phyloP scores from a whole-genome alignment of 2,113 vertebrate genomes.

The Nymphicus hollandicus region DNA sequence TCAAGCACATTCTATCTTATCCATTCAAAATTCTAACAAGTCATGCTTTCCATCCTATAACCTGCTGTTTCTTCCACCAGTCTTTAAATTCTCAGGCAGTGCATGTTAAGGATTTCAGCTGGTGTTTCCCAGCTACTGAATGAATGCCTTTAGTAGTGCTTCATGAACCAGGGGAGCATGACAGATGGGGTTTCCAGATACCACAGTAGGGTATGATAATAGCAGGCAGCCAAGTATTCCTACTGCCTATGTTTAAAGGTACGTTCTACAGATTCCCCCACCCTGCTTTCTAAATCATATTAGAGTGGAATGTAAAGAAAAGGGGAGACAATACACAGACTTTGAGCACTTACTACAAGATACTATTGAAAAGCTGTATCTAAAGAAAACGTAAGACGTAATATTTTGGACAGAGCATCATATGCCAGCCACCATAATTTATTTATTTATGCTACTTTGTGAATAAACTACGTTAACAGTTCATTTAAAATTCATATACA shows the following conservation, averaged over 20 bases:
- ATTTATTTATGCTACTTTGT: background rate
- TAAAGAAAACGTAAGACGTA: background rate
- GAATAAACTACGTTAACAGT: background rate
- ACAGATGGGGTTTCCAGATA: background rate
- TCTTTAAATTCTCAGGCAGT: background rate
- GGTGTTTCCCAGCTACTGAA: background rate
- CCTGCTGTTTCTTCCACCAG: background rate
- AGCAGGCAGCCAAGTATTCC: background rate
- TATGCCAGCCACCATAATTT: background rate
- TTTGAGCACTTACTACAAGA: background rate
- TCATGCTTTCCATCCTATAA: slow-evolving; percentile 26
- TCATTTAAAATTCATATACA: background rate
- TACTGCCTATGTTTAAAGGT: background rate
- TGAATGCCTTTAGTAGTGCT: background rate
- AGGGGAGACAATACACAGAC: background rate
- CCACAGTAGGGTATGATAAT: background rate
- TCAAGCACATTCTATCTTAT: background rate
- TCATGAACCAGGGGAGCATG: background rate
- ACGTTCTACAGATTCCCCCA: background rate
- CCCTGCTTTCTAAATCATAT: background rate
- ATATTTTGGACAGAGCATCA: background rate
- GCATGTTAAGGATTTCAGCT: background rate
- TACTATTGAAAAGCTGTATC: background rate
- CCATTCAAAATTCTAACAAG: slow-evolving; percentile 10
- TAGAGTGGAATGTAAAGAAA: background rate